These are phyloP conservation scores for Scelioninae gen. 2 DNA, from an alignment of 2,888 invertebrate genomes.

Conservation along the genomic window DNA sequence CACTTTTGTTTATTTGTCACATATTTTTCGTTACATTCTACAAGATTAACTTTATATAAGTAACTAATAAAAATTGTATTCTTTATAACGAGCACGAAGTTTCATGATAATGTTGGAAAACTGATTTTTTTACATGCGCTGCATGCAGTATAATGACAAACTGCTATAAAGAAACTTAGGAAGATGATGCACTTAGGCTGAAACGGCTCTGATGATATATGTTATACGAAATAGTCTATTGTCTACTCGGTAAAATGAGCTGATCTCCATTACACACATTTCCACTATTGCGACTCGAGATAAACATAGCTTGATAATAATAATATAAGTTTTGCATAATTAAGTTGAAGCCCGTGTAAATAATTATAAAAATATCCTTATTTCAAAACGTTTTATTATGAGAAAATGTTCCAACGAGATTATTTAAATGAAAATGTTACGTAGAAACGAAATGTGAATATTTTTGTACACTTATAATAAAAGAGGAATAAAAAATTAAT, in stretches of 20 bases:
- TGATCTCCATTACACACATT: slow-evolving; percentile 31
- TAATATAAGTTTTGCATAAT: slow-evolving; percentile 24
- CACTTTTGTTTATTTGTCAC: too few species aligned
- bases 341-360: slow-evolving; percentile 6
- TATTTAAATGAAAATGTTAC: too few species aligned
- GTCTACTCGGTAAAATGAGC: slow-evolving; percentile 26
- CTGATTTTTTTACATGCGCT: too few species aligned
- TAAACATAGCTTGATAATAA: slow-evolving; percentile 28
- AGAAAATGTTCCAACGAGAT: too few species aligned
- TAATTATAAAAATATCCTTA: slow-evolving; percentile 14
- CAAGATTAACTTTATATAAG: too few species aligned
- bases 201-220: slow-evolving; percentile 23
- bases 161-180: slow-evolving; percentile 33
- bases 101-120: not conserved
- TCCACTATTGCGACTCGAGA: slow-evolving; percentile 21
- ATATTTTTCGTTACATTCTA: too few species aligned
- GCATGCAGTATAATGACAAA: slow-evolving; percentile 11
- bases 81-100: too few species aligned
- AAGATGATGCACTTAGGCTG: slow-evolving; percentile 33
- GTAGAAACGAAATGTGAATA: too few species aligned
- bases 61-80: too few species aligned
- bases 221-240: slow-evolving; percentile 24
- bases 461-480: too few species aligned
- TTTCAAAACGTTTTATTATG: too few species aligned
- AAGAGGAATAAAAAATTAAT: too few species aligned